Conservation (phyloP, 2,888 invertebrate species). For the Trichogramma dendrolimi region DNA sequence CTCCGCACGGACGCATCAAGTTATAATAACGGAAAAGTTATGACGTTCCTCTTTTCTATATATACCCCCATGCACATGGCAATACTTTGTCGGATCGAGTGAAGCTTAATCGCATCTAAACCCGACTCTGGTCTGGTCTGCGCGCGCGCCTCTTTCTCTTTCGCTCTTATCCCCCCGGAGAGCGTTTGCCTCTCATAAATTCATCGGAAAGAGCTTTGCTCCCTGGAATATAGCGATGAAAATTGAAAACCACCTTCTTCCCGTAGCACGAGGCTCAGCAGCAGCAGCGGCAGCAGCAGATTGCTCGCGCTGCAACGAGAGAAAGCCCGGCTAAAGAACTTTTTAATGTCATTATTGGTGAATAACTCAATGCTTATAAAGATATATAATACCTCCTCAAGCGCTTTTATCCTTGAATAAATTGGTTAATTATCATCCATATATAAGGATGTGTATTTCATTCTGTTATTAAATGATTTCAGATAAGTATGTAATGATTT, state of each 20-base stretch:
- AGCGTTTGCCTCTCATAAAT: background rate
- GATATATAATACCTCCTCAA: too few species aligned
- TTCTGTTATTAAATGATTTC: too few species aligned
- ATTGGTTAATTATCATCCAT: too few species aligned
- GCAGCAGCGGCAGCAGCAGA: too few species aligned
- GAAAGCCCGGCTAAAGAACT: too few species aligned
- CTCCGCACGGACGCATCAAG: background rate
- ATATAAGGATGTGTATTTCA: too few species aligned
- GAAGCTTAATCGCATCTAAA: constrained; percentile 18
- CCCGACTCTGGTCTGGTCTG: background rate
- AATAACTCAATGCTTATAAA: too few species aligned
- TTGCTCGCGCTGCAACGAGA: too few species aligned
- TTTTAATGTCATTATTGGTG: too few species aligned
- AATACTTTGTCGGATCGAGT: constrained; percentile 9
- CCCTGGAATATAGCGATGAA: background rate
- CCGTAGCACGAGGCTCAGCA: too few species aligned
- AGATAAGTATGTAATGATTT: too few species aligned
- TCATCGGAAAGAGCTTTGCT: background rate
- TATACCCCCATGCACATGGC: background rate
- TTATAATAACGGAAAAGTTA: constrained; percentile 25
- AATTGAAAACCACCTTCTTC: constrained; percentile 7
- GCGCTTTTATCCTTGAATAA: too few species aligned
- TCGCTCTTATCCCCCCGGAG: background rate
- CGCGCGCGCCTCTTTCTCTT: background rate
- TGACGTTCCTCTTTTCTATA: background rate